Evolutionary conservation across 2,888 invertebrate genomes (phyloP), one percentile per base, ranked within the genome.

Genomic region (Plagodis pulveraria): DNA sequence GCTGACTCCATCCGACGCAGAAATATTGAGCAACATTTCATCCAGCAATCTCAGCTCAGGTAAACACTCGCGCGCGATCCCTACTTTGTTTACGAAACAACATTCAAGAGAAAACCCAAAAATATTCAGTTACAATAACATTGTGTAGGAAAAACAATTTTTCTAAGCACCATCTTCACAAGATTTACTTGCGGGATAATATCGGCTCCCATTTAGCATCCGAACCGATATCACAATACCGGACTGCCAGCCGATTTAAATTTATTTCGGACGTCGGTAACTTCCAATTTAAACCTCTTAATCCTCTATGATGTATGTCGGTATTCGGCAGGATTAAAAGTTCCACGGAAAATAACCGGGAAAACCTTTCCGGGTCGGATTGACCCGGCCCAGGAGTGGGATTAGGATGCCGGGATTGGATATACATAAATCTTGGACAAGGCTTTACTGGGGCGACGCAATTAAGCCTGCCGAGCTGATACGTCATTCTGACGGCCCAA

Each of bases 231-330:
- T 90, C 90, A 92, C 92, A 92, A 91, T 91, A 91, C 90, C 86
- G 85, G 60, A 83, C 82, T 89, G 90, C 91, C 89, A 85, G 83
- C 87, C 92, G 92, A 91, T 92, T 91, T 90, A 91, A 92, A 92
- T 92, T 92, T 92, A 92, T 92, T 91, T 91, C 90, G 90, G 89
- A 89, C 92, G 92, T 91, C 91, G 92, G 92, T 92, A 91, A 92
- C 92, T 92, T 92, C 92, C 92, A 92, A 92, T 92, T 92, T 92
- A 92, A 92, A 91, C 92, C 92, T 91, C 91, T 92, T 92, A 92
- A 92, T 92, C 92, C 92, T 86, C 88, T 91, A 92, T 92, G 92
- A 92, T 92, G 91, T 91, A 92, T 92, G 90, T 89, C 87, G 92
- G 92, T 91, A 92, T 92, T 92, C 91, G 86, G 87, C 84, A 74